A percentile compares a stretch with the other conserved stretches of the same genome.
These are phyloP conservation scores for Tricholaema leucomelas DNA, from an alignment of 2,113 vertebrate species.

Conservation along the genomic window DNA sequence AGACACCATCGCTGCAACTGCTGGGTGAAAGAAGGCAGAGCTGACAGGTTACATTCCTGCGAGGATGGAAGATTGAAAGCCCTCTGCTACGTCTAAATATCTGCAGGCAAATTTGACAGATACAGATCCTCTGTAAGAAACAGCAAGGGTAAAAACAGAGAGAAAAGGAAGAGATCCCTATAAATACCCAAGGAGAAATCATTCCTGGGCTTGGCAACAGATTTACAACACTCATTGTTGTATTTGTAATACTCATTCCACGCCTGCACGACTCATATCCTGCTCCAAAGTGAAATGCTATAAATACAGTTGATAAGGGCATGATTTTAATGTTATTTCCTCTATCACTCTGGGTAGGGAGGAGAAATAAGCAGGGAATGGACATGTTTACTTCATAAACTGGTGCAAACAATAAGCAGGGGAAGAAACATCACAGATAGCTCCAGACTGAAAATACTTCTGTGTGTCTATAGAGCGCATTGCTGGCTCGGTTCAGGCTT, in stretches of 20 bases:
- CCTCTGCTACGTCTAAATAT: neutral
- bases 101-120: neutral
- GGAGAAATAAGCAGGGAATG: neutral
- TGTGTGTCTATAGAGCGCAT: neutral
- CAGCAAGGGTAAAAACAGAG: neutral
- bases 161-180: neutral
- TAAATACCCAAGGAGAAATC: neutral
- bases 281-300: conserved; percentile 25
- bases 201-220: conserved; percentile 15
- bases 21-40: neutral
- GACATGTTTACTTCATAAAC: neutral
- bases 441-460: neutral
- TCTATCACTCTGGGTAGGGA: neutral
- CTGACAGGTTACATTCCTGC: neutral
- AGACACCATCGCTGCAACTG: conserved; percentile 36
- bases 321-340: conserved; percentile 3
- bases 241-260: conserved; percentile 8
- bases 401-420: neutral
- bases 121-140: neutral
- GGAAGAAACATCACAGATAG: neutral
- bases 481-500: neutral
- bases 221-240: conserved; percentile 36
- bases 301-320: conserved; percentile 23
- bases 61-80: neutral
- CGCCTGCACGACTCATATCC: neutral